phyloP scores from a whole-genome alignment of 2,113 vertebrate species.

The Rhea americana region DNA sequence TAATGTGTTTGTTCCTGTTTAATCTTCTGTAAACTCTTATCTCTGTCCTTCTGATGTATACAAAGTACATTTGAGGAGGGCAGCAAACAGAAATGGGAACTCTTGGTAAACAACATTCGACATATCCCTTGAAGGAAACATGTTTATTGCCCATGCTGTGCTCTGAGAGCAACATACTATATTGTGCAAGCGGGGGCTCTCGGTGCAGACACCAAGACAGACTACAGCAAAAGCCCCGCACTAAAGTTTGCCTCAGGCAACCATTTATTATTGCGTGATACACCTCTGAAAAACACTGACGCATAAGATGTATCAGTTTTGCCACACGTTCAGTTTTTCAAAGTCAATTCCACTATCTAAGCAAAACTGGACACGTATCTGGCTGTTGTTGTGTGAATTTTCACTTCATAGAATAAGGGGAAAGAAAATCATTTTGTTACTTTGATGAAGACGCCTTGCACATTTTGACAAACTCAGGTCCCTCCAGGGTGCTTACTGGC shows the following conservation, averaged over 20 bases:
- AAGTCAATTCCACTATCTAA: slow-evolving; percentile 46
- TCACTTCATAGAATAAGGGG: slow-evolving; percentile 38
- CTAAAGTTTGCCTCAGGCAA: neutral
- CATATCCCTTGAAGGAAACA: slow-evolving; percentile 19
- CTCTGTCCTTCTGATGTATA: slow-evolving; percentile 38
- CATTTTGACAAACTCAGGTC: slow-evolving; percentile 68
- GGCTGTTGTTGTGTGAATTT: slow-evolving; percentile 52
- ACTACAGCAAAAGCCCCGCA: neutral
- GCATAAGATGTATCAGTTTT: slow-evolving; percentile 38
- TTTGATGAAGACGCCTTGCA: slow-evolving; percentile 66
- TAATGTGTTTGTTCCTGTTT: slow-evolving; percentile 50
- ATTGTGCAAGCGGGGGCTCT: neutral
- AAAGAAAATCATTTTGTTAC: slow-evolving; percentile 65
- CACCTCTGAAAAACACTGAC: slow-evolving; percentile 7
- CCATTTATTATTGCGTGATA: slow-evolving; percentile 11
- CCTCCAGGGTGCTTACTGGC: slow-evolving; percentile 74
- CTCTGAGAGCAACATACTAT: neutral
- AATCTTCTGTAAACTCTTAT: slow-evolving; percentile 61
- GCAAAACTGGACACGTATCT: slow-evolving; percentile 48
- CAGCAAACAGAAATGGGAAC: slow-evolving; percentile 34
- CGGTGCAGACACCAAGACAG: neutral
- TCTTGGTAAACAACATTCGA: slow-evolving; percentile 20
- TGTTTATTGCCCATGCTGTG: neutral
- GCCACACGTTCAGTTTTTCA: neutral
- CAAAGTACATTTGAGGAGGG: slow-evolving; percentile 6